Base-by-base conservation (phyloP, 2,888 invertebrate species). In the Xestobium rufovillosum region DNA sequence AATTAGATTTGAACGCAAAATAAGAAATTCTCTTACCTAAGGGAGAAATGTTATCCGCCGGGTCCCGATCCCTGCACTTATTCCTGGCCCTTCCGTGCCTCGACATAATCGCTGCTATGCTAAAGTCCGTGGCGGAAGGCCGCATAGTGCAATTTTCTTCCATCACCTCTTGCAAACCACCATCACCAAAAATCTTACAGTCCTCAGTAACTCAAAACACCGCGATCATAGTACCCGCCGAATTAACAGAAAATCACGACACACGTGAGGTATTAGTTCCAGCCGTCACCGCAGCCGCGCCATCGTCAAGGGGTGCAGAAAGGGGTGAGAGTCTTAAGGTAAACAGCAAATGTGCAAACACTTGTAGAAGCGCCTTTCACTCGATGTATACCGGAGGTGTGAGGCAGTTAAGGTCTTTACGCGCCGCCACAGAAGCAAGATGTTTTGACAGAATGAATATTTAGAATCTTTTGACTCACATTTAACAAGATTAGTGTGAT, bases 71-170 rank as follows among this genome's bases (percentile, higher is more conserved):
- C 44, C 64, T 60, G 44, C 75, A 72, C 60, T 75, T 75, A 56
- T 75, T 75, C 42, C 76, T 75, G 31, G 70, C 68, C 13, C 70
- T 56, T 19, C 71, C 70, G 59, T 80, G 77, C 56, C 83, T 73
- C 63, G 89, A 87, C 88, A 94, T 92, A 65, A 94, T 91, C 56
- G 91, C 91, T 44, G 90, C 91, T 59, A 92, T 92, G 67, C 90
- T 90, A 75, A 94, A 94, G 73, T 94, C 92, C 48, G 92, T 92
- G 67, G 90, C 89, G 71, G 84, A 82, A 52, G 83, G 81, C 60
- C 81, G 68, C 64, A 75, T 77, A 45, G 79, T 79, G 64, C 78
- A 79, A 55, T 78, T 77, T 59, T 76, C 77, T 62, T 76, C 78
- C 73, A 73, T 73, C 52, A 62, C 57, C 55, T 56, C 49, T 8